Conservation (phyloP, 2,113 vertebrate species). For the Siniperca chuatsi region DNA sequence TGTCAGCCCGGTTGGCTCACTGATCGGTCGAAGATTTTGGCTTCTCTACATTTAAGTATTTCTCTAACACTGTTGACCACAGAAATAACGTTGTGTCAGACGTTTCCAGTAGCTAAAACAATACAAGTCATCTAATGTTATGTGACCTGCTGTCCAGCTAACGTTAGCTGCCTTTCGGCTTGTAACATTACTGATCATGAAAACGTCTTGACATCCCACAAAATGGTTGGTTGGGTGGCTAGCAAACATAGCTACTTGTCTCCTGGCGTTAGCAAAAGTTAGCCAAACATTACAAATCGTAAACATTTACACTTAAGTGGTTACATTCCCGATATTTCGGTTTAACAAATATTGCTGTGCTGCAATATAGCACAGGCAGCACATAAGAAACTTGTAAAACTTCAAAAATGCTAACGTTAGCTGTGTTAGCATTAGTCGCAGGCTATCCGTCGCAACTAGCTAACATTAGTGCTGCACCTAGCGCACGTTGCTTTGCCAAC, state of each 20-base stretch:
- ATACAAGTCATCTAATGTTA: background rate
- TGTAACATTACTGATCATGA: constrained; percentile 50
- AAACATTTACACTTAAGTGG: background rate
- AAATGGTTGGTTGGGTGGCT: constrained; percentile 76
- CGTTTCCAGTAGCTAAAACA: background rate
- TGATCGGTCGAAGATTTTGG: background rate
- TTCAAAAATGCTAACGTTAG: constrained; percentile 65
- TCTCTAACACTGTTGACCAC: background rate
- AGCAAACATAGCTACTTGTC: constrained; percentile 53
- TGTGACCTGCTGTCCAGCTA: constrained; percentile 9
- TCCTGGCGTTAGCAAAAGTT: constrained; percentile 60
- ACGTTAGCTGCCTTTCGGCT: constrained; percentile 53
- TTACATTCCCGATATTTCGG: background rate
- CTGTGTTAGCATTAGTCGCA: constrained; percentile 53
- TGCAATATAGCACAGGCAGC: background rate
- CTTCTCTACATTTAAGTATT: background rate
- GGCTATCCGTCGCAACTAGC: constrained; percentile 36
- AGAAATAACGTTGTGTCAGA: background rate
- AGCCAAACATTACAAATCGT: constrained; percentile 16
- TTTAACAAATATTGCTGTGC: background rate
- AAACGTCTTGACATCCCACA: constrained; percentile 80
- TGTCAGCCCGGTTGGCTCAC: background rate
- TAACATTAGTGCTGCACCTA: constrained; percentile 45
- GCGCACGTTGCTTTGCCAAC: constrained; percentile 71
- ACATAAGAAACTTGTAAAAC: constrained; percentile 20